Conservation (phyloP, 2,113 vertebrate species). For the Tetrax tetrax region DNA sequence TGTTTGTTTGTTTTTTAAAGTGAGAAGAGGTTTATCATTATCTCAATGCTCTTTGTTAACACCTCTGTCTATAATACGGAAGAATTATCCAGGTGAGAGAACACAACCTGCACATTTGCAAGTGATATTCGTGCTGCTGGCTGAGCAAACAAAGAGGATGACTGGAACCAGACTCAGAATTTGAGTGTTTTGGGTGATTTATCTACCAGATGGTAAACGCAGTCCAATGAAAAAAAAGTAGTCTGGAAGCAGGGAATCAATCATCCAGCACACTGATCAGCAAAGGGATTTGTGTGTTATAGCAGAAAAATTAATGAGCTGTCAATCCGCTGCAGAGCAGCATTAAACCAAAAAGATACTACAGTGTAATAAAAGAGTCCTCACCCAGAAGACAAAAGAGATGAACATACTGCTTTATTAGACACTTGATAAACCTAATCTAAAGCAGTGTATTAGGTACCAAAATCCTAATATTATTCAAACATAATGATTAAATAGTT, state of each 20-base stretch:
- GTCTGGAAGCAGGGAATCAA: conserved; percentile 66
- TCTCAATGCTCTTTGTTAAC: background rate
- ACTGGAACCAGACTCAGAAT: conserved; percentile 26
- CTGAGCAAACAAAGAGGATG: conserved; percentile 55
- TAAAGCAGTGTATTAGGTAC: background rate
- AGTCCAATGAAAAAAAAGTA: conserved; percentile 66
- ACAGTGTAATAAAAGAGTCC: conserved; percentile 29
- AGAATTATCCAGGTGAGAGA: conserved; percentile 46
- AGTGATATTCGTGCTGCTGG: conserved; percentile 5
- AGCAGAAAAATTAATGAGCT: conserved; percentile 70
- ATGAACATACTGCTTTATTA: conserved; percentile 23
- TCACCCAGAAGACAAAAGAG: conserved; percentile 45
- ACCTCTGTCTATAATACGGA: background rate
- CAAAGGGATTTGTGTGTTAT: conserved; percentile 68
- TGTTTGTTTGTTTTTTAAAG: background rate
- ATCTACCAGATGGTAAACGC: conserved; percentile 70
- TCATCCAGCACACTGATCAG: conserved; percentile 66
- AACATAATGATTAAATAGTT: background rate
- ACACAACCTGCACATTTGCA: conserved; percentile 48
- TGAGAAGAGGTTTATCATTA: background rate
- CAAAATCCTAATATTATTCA: background rate
- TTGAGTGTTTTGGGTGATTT: conserved; percentile 62
- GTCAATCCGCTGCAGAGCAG: conserved; percentile 47
- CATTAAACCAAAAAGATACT: conserved; percentile 62
- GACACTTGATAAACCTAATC: conserved; percentile 17